Conservation (phyloP, 1,140 invertebrate genomes). For the Neodiprion virginianus region DNA sequence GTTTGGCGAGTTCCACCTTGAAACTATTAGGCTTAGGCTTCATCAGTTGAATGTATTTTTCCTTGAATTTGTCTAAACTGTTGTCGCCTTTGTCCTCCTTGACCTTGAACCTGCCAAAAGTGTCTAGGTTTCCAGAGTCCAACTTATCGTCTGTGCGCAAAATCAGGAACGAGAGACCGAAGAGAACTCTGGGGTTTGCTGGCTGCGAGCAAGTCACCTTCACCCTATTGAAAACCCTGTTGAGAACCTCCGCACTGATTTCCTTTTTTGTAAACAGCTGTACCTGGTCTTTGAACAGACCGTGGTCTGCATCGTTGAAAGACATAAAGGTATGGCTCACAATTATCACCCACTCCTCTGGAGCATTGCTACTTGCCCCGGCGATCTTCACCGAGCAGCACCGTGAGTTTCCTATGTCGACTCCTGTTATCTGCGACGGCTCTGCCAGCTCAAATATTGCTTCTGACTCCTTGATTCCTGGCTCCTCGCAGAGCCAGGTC, state of each 20-base stretch:
- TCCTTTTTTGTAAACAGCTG: slow-evolving; percentile 56
- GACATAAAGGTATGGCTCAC: slow-evolving; percentile 54
- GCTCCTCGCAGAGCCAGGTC: slow-evolving; percentile 54
- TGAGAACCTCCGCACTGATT: slow-evolving; percentile 46
- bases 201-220: slow-evolving; percentile 58
- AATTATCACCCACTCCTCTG: slow-evolving; percentile 53
- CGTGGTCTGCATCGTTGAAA: slow-evolving; percentile 52
- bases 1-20: slow-evolving; percentile 41
- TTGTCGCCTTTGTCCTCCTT: slow-evolving; percentile 37
- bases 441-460: slow-evolving; percentile 52
- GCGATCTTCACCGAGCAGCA: slow-evolving; percentile 52
- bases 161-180: slow-evolving; percentile 50
- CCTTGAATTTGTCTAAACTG: slow-evolving; percentile 42
- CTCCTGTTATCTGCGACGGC: slow-evolving; percentile 47
- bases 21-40: slow-evolving; percentile 36
- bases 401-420: slow-evolving; percentile 56
- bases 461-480: slow-evolving; percentile 49
- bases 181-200: slow-evolving; percentile 52
- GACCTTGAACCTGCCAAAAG: slow-evolving; percentile 55
- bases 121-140: slow-evolving; percentile 45
- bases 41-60: slow-evolving; percentile 44
- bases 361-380: slow-evolving; percentile 47
- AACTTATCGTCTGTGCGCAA: slow-evolving; percentile 49
- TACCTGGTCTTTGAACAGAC: slow-evolving; percentile 54
- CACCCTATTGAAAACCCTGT: slow-evolving; percentile 52